Base-by-base conservation (phyloP, 2,888 invertebrate species). In the Platycheirus albimanus region DNA sequence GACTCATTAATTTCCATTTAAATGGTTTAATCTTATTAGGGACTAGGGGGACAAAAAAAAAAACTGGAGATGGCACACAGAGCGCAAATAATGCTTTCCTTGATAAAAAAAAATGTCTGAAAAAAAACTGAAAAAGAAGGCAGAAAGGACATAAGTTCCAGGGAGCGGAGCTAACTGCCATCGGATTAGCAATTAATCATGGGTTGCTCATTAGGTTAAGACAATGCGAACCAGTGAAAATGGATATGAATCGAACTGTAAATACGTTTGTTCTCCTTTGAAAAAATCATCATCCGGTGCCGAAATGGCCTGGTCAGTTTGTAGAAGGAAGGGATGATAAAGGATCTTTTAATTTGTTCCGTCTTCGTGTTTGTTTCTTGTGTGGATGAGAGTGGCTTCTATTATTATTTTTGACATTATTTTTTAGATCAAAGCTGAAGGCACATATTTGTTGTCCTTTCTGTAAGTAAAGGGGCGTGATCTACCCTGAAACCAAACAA, bases 1-100 rank as follows among this genome's bases (percentile, higher is more conserved):
- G 58, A 63, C 66, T 76, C 76, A 81, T 76, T 81, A 81, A 81
- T 81, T 81, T 81, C 76, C 81, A 81, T 81, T 81, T 76, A 81
- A 71, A 81, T 63, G 52, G 61, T 54, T 81, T 76, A 76, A 71
- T 71, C 70, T 67, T 71, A 71, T 81, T 76, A 7, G 64, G 54
- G 63, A 63, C 24, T 19, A 41, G 10, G n/a, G 17, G 54, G 49
- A 36, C 11, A 52, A 70, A 70, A 56, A 45, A 72, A 47, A 43
- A 20, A 61, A 54, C 54, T 28, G 11, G 10, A n/a, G n/a, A 13
- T n/a, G 20, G 11, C 17, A 47, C n/a, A n/a, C n/a, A n/a, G n/a
- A n/a, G n/a, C n/a, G n/a, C 6, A 45, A 36, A 54, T 41, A 33
- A 56, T 10, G 15, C 15, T 52, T 52, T 30, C 7, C 20, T 17